Evolutionary conservation across 2,113 vertebrate genomes (phyloP).

Genomic region (Gobio gobio): DNA sequence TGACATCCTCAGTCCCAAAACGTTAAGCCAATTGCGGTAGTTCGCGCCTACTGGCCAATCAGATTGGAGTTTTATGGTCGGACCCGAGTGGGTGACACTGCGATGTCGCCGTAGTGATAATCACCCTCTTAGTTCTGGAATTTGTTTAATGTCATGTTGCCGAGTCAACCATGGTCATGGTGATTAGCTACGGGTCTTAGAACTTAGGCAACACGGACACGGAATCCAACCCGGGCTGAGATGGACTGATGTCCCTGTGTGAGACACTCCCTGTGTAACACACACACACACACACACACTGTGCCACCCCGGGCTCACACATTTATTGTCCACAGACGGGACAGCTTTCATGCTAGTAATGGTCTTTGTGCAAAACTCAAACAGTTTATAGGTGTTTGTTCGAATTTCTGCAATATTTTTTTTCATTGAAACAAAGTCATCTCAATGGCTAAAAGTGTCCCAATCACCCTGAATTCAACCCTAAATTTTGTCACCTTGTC

Average conservation of each 20-base stretch:
- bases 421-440: not conserved
- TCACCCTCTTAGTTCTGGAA: constrained; percentile 50
- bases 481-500: not conserved
- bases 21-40: not conserved
- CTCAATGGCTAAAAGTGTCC: too few relatives aligned
- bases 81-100: constrained; percentile 33
- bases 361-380: constrained; percentile 3
- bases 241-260: not conserved
- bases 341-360: constrained; percentile 1
- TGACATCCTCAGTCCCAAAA: constrained; percentile 17
- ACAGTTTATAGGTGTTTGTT: not conserved
- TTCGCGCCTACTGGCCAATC: not conserved
- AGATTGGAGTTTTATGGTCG: constrained; percentile 10
- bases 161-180: constrained; percentile 17
- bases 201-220: constrained; percentile 17
- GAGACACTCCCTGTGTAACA: too few relatives aligned
- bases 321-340: not conserved
- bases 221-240: not conserved
- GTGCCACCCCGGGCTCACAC: not conserved
- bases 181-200: constrained; percentile 46
- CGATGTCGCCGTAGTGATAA: constrained; percentile 48
- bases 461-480: too few relatives aligned
- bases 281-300: constrained; percentile 10
- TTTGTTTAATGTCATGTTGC: constrained; percentile 59
- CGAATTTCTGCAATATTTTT: not conserved